Evolutionary conservation across 1,140 invertebrate genomes (phyloP), one percentile per base, ranked within the genome.

Genomic region (Oryzaephilus surinamensis): DNA sequence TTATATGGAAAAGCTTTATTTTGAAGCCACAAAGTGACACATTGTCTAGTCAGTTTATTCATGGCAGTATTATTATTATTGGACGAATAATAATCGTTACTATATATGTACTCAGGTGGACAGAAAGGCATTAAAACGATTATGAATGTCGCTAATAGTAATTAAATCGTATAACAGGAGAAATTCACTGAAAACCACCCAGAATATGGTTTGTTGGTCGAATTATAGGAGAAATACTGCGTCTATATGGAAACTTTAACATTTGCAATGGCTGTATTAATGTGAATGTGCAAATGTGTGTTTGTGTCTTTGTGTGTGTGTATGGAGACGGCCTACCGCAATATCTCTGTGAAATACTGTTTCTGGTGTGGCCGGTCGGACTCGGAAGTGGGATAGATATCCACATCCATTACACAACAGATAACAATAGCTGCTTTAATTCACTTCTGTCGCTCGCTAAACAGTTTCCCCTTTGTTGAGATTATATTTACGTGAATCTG

Each of bases 331-430:
- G 31, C 41, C 16, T 36, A 31, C 35, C 36, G 46, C 28, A 48
- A 51, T 51, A 51, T 51, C n/a, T n/a, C 49, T 41, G 37, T 51
- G 46, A 51, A 51, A 45, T 51, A 51, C 46, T 44, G 49, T 41
- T 43, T 45, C 49, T 48, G 46, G 43, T 43, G n/a, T n/a, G n/a
- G n/a, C n/a, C 45, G 26, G 38, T 35, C 17, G 28, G 34, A 37
- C 40, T 45, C 43, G 42, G 49, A 51, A 51, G 41, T 48, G 40
- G 39, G 19, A 44, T 43, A 48, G 45, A 48, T 51, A 51, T 41
- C 38, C 45, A 38, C 41, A 48, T 51, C 43, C 46, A 51, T 51
- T 45, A 40, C 49, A 48, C 49, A 48, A 51, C 47, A 48, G 49
- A 48, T 51, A 51, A 48, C 46, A 48, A 51, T 51, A 34, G 41